Percentiles rank a stretch among this genome's conserved stretches.
phyloP scores from a whole-genome alignment of 2,113 vertebrate species.

The Tychaedon coryphoeus region DNA sequence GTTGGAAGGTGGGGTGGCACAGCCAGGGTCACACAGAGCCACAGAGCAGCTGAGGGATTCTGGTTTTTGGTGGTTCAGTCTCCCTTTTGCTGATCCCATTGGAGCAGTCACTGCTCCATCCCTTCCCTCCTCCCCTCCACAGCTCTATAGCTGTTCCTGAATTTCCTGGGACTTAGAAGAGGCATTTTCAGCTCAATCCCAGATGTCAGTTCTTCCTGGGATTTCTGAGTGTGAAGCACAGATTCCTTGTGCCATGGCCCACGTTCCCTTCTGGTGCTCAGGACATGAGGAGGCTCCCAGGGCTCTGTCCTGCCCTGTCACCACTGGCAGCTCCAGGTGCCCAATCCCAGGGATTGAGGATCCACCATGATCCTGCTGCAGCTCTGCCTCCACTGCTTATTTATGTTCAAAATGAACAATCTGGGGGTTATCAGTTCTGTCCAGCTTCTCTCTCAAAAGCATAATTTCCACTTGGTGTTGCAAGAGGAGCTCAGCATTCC shows the following conservation, averaged over 20 bases:
- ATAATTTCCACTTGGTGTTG: background rate
- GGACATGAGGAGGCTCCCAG: background rate
- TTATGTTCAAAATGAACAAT: background rate
- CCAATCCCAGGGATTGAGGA: background rate
- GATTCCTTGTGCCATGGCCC: background rate
- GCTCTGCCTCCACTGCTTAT: background rate
- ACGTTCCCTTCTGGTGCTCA: accelerated
- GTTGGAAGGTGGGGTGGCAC: background rate
- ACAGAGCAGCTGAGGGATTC: background rate
- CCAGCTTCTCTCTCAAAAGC: background rate
- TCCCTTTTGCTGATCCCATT: background rate
- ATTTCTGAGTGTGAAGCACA: background rate
- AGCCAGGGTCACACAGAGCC: background rate
- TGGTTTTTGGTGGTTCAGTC: background rate
- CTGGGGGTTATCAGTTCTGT: background rate
- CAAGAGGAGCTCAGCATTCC: background rate
- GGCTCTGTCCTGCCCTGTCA: background rate
- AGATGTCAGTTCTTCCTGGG: background rate
- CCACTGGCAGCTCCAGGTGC: background rate
- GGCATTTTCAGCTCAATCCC: background rate
- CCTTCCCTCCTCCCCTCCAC: background rate
- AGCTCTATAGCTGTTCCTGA: background rate
- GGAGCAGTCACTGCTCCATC: background rate
- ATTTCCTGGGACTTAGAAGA: background rate
- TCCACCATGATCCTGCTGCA: accelerated